These are phyloP conservation scores for Labeo calbasu DNA, from an alignment of 2,797 vertebrate genomes.

Conservation along the genomic window DNA sequence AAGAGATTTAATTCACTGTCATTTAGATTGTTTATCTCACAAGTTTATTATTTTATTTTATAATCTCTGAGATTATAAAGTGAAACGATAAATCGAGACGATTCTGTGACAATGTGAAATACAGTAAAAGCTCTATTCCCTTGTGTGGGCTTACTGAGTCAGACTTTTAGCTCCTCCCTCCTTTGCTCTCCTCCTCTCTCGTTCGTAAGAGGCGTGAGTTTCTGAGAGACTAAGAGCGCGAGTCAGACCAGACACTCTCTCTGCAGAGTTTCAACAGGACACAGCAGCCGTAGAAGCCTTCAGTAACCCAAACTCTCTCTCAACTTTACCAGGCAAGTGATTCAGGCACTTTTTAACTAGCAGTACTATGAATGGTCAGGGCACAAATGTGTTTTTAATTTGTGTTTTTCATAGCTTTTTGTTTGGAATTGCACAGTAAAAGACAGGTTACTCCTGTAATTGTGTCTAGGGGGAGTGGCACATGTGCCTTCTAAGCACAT, in stretches of 20 bases:
- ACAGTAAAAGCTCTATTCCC: neutral
- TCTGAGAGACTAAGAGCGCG: constrained; percentile 66
- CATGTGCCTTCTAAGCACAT: constrained; percentile 14
- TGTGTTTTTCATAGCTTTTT: neutral
- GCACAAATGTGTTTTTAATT: neutral
- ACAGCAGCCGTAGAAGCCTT: constrained; percentile 62
- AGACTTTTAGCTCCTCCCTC: constrained; percentile 64
- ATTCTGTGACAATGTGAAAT: neutral
- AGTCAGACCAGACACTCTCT: constrained; percentile 62
- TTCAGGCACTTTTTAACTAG: neutral
- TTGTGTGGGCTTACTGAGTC: constrained; percentile 37
- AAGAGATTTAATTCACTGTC: neutral
- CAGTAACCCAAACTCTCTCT: constrained; percentile 48
- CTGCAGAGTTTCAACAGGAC: constrained; percentile 60
- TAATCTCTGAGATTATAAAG: neutral
- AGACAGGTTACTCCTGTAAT: neutral
- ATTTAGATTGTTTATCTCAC: neutral
- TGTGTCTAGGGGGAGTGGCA: constrained; percentile 42
- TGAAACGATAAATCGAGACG: neutral
- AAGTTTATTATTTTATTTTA: neutral
- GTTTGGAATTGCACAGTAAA: neutral
- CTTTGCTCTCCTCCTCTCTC: constrained; percentile 42
- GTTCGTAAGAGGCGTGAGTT: constrained; percentile 69
- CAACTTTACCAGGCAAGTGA: constrained; percentile 49
- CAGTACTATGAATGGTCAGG: neutral